phyloP scores from a whole-genome alignment of 2,113 vertebrate genomes.

The Zapus hudsonius region DNA sequence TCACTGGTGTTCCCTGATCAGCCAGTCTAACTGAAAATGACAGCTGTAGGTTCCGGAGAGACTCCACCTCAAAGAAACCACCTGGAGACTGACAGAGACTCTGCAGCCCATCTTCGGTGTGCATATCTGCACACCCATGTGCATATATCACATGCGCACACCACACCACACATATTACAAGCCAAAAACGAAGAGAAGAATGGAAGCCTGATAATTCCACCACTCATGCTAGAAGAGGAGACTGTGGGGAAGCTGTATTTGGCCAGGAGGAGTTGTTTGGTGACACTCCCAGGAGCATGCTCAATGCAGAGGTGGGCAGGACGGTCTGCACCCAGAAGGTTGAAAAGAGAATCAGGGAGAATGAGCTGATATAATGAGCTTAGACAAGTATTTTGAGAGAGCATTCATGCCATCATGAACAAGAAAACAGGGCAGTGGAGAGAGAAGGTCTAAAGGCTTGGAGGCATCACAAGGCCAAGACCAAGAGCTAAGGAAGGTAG shows the following conservation, averaged over 20 bases:
- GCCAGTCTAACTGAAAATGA: too few species aligned
- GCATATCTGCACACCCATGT: too few species aligned
- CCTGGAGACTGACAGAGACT: too few species aligned
- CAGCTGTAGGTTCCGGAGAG: too few species aligned
- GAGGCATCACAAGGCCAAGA: neutral
- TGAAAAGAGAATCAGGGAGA: neutral
- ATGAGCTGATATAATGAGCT: accelerated
- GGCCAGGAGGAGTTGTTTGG: neutral
- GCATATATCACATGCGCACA: too few species aligned
- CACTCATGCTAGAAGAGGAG: neutral
- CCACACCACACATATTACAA: too few species aligned
- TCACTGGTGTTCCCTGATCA: too few species aligned
- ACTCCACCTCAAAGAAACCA: too few species aligned
- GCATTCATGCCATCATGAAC: neutral
- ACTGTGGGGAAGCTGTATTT: neutral
- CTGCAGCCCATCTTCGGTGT: too few species aligned
- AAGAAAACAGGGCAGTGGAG: neutral
- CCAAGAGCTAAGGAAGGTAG: neutral
- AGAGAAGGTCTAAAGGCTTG: neutral
- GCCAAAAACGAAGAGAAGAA: too few species aligned
- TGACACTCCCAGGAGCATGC: neutral
- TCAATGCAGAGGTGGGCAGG: neutral
- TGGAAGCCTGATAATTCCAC: too few species aligned
- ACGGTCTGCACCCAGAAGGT: accelerated
- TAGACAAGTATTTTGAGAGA: neutral